Conservation (phyloP, 1,140 invertebrate species). For the Melanaphis sacchari region DNA sequence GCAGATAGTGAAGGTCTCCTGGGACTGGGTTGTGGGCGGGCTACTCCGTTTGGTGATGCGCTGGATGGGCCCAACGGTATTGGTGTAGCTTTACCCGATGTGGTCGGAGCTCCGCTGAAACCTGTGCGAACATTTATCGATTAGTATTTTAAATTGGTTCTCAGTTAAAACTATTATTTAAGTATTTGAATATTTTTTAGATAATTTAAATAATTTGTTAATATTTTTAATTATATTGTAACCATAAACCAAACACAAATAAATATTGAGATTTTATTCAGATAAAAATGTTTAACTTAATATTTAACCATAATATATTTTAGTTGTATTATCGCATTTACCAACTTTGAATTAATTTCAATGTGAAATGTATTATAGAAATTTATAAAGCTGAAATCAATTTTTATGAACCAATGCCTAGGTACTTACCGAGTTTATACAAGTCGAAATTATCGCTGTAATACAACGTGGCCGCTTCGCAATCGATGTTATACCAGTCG, state of each 20-base stretch:
- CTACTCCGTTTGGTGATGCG: constrained; percentile 29
- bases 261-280: neutral
- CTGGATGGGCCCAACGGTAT: constrained; percentile 62
- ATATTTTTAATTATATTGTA: neutral
- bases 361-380: neutral
- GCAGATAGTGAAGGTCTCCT: constrained; percentile 44
- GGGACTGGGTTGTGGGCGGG: constrained; percentile 37
- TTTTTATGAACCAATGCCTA: neutral
- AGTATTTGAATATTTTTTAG: too few species aligned
- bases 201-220: neutral
- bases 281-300: neutral
- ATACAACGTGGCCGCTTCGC: constrained; percentile 78
- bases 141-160: neutral
- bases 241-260: neutral
- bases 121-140: neutral
- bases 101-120: neutral
- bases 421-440: constrained; percentile 73
- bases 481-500: constrained; percentile 88
- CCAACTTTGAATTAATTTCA: neutral
- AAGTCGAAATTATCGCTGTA: constrained; percentile 86
- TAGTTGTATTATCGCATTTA: too few species aligned
- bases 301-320: neutral
- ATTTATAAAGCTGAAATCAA: neutral
- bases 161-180: too few species aligned
- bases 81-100: constrained; percentile 59